These are phyloP conservation scores for Etheostoma perlongum DNA, from an alignment of 2,797 vertebrate species.

Conservation along the genomic window DNA sequence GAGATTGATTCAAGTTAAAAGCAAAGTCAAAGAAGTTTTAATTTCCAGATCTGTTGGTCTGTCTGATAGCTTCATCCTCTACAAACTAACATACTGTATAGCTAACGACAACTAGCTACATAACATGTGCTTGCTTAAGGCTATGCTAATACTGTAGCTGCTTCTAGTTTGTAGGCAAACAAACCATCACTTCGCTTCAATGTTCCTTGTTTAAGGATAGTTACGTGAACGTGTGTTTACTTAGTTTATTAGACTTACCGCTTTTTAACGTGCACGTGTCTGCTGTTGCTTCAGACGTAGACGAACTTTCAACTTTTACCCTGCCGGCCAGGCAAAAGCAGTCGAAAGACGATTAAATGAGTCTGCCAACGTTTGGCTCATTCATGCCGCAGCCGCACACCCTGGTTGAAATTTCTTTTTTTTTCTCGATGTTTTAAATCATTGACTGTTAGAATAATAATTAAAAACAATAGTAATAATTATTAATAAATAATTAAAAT, in stretches of 20 bases:
- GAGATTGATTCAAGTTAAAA: fast-evolving
- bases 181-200: fast-evolving
- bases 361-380: fast-evolving
- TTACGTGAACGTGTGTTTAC: fast-evolving
- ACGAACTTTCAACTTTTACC: constrained; percentile 75
- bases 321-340: constrained; percentile 65
- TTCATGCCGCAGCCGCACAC: fast-evolving
- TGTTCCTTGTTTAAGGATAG: background rate
- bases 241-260: constrained; percentile 18
- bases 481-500: too few species aligned
- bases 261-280: constrained; percentile 69
- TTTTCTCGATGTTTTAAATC: background rate
- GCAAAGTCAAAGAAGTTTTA: background rate
- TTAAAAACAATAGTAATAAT: too few species aligned
- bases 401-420: too few species aligned
- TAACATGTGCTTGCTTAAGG: background rate
- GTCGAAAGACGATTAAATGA: constrained; percentile 43
- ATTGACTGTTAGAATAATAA: too few species aligned
- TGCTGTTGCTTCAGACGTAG: constrained; percentile 49
- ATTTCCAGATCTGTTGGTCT: background rate
- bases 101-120: constrained; percentile 36
- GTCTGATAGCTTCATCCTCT: background rate
- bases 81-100: background rate
- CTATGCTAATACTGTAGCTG: background rate
- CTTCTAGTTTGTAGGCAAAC: fast-evolving